Evolutionary conservation across 2,113 vertebrate species (phyloP), one percentile per base, ranked within the genome.

Genomic region (Marmota monax): DNA sequence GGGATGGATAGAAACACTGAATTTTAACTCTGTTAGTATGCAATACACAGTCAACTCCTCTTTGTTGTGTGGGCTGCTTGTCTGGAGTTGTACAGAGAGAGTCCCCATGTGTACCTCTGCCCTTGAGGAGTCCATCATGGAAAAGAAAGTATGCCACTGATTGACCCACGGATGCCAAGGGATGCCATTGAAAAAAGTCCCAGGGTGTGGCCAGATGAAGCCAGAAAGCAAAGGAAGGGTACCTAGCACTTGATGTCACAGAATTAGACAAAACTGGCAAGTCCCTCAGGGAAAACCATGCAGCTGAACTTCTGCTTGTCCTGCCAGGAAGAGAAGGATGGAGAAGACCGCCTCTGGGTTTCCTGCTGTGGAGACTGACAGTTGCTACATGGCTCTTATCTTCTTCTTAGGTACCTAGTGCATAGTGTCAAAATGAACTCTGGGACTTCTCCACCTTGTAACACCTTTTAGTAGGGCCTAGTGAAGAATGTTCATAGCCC

Each of bases 161-260:
- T 1, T 3, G 70, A 88, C 20, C 13, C 51, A 53, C 14, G 14
- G 14, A 53, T 53, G 51, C 51, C 51, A 53, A 58, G 18, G 20
- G 20, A 58, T 58, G 56, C 6, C 56, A 58, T 16, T 1, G 25
- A 53, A 73, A 11, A 34, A 72, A 79, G 32, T 63, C 18, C 7
- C 37, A 56, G 14, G 39, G 37, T 25, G 3, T 22, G 12, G 10
- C 56, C 48, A 27, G 51, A 48, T 23, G 22, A 37, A 88, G 63
- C n/a, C 45, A 9, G 42, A 72, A 37, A 42, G 23, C 22, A n/a
- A 45, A 0, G 0, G 4, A 42, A 72, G 48, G 58, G 20, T 51
- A 48, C 18, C 39, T 39, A n/a, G 34, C 8, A 27, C 34, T 7
- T 0, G 1, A 32, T 32, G 8, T 18, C 7, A 10, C 65, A 67